These are phyloP conservation scores for Atrichornis clamosus DNA, from an alignment of 2,113 vertebrate species.

Conservation along the genomic window DNA sequence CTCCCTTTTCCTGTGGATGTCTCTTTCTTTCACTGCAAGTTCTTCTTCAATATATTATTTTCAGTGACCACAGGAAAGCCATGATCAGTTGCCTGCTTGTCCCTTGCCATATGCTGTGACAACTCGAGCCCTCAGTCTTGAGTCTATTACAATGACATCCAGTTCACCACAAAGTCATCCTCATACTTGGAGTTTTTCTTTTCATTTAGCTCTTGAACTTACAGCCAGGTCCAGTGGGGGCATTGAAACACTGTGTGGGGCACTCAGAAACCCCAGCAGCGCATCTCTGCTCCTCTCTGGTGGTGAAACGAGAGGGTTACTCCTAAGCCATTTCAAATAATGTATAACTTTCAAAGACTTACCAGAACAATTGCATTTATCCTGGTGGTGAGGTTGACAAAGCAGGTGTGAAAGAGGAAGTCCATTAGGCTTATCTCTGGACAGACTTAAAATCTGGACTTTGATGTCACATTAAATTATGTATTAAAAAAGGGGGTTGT, in stretches of 20 bases:
- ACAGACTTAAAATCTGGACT: neutral
- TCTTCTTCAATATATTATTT: neutral
- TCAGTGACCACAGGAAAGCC: neutral
- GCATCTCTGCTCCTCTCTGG: neutral
- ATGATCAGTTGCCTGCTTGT: neutral
- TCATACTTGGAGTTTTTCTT: neutral
- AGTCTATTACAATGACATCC: neutral
- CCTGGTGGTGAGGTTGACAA: neutral
- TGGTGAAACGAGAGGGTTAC: neutral
- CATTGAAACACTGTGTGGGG: fast-evolving
- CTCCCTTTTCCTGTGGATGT: neutral
- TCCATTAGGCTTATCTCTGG: neutral
- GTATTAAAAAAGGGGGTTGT: fast-evolving
- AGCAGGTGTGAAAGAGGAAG: neutral
- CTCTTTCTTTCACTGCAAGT: neutral
- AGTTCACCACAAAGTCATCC: neutral
- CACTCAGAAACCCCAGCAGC: neutral
- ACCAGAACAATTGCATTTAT: neutral
- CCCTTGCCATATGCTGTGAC: fast-evolving
- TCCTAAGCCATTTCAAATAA: neutral
- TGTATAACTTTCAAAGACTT: neutral
- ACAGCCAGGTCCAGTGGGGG: fast-evolving
- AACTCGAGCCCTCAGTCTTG: neutral
- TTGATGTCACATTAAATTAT: neutral
- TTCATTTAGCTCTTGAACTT: neutral